Conservation (phyloP, 2,113 vertebrate genomes). For the Poeciliopsis occidentalis region DNA sequence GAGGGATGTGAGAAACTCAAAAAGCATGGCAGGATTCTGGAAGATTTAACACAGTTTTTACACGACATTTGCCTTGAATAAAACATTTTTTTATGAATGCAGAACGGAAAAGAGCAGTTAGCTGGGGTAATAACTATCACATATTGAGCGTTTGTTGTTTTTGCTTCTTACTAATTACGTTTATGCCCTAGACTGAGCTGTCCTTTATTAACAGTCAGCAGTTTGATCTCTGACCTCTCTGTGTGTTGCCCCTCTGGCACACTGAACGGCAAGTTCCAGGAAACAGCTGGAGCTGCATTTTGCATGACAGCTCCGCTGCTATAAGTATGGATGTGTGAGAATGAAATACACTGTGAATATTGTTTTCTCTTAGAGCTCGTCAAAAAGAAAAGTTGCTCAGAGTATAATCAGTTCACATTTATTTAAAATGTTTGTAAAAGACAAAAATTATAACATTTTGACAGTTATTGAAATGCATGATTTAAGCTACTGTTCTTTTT, state of each 20-base stretch:
- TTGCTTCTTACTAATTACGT: neutral
- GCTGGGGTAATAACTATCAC: no score
- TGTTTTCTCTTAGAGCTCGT: no score
- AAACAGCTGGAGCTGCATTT: neutral
- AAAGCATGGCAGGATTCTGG: slow-evolving; percentile 20
- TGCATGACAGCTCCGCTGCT: neutral
- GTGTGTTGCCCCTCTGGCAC: neutral
- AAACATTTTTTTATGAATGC: neutral
- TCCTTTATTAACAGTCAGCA: no score
- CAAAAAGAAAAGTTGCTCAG: no score
- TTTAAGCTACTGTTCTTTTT: neutral
- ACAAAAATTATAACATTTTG: no score
- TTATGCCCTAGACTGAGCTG: neutral
- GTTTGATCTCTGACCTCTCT: no score
- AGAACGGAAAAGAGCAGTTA: no score
- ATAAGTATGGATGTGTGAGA: neutral
- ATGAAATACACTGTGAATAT: neutral
- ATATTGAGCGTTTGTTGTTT: no score
- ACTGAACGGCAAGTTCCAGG: neutral
- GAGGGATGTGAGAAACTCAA: slow-evolving; percentile 62
- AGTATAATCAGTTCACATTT: neutral
- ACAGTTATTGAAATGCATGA: neutral
- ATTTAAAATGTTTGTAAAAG: neutral
- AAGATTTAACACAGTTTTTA: slow-evolving; percentile 36
- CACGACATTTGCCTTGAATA: slow-evolving; percentile 7